A percentile compares a stretch with the other conserved stretches of the same genome.
Conservation (phyloP, 2,888 invertebrate species). For the Tanypteryx hageni region DNA sequence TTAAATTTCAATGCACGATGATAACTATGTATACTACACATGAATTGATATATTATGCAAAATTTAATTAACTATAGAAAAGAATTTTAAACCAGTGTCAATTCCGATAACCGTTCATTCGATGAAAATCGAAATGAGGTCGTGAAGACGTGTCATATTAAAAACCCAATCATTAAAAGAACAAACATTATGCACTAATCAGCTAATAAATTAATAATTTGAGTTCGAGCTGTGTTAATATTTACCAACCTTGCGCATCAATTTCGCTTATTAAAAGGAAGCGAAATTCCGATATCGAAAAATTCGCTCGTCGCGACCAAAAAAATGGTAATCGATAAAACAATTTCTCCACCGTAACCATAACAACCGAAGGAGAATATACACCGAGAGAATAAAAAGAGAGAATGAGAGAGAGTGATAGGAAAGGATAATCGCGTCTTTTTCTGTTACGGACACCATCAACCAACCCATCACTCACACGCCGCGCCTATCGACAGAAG, state of each 20-base stretch:
- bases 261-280: conserved; percentile 1
- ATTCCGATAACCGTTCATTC: too few relatives aligned
- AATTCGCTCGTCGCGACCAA: neutral
- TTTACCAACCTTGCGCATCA: neutral
- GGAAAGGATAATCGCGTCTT: neutral
- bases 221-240: neutral
- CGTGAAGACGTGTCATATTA: too few relatives aligned
- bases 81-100: too few relatives aligned
- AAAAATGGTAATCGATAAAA: neutral
- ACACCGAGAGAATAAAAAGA: neutral
- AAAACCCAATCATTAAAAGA: too few relatives aligned
- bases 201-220: neutral
- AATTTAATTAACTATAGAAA: too few relatives aligned
- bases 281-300: conserved; percentile 6
- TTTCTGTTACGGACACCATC: neutral
- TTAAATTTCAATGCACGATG: too few relatives aligned
- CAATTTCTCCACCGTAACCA: neutral
- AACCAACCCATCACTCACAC: neutral
- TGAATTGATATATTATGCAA: too few relatives aligned
- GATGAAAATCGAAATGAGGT: too few relatives aligned
- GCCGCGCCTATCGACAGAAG: neutral
- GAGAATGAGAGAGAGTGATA: neutral
- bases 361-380: neutral
- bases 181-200: too few relatives aligned
- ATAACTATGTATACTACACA: too few relatives aligned